A percentile compares a stretch with the other conserved stretches of the same genome.
phyloP scores from a whole-genome alignment of 37 sponge, comb jelly and placozoan species.

The Theonella swinhoei region DNA sequence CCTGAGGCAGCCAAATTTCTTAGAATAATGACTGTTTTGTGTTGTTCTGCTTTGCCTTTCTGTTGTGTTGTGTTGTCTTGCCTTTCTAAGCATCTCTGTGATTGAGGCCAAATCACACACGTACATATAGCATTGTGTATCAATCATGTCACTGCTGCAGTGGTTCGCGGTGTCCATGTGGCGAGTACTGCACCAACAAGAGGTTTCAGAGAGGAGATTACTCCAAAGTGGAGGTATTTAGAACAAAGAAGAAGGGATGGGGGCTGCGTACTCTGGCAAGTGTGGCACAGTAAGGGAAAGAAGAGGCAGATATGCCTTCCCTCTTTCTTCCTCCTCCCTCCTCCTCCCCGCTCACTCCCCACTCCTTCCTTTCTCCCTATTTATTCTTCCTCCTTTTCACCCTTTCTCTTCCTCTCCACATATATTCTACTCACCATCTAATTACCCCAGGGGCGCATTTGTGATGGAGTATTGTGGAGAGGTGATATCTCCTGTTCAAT shows the following conservation, averaged over 20 bases:
- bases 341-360: neutral
- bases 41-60: too few relatives aligned
- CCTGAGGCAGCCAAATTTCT: too few relatives aligned
- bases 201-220: slow-evolving; percentile 88
- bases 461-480: slow-evolving; percentile 99
- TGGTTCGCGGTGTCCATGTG: slow-evolving; percentile 89
- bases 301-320: neutral
- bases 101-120: too few relatives aligned
- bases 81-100: too few relatives aligned
- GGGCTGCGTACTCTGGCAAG: slow-evolving; percentile 75
- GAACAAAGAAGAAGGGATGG: slow-evolving; percentile 95
- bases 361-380: neutral
- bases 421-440: too few relatives aligned
- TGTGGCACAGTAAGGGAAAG: slow-evolving; percentile 55
- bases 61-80: too few relatives aligned
- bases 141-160: too few relatives aligned
- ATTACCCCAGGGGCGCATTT: slow-evolving; percentile 75
- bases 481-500: slow-evolving; percentile 84
- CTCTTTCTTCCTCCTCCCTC: neutral
- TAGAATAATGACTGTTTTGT: too few relatives aligned
- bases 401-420: neutral
- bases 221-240: slow-evolving; percentile 82
- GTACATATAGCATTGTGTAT: too few relatives aligned
- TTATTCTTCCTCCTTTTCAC: neutral
- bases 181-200: slow-evolving; percentile 90